Base-by-base conservation (phyloP, 2,797 vertebrate species). In the Onychomys arenicola region DNA sequence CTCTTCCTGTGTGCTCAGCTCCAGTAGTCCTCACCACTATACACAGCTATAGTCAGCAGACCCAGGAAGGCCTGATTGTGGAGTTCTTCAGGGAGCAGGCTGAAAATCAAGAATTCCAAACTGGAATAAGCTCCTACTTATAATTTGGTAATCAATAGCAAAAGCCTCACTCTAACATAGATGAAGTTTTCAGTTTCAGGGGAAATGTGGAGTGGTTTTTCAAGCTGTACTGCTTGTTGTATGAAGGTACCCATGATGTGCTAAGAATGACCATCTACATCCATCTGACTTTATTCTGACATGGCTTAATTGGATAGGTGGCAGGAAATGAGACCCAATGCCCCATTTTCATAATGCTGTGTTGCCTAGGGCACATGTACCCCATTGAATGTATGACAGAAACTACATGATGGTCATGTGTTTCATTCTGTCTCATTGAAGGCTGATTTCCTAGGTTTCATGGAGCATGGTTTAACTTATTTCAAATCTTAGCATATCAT, bases 161-260 rank as follows among this genome's bases (percentile, higher is more conserved):
- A 82, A 81, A 76, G 49, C 57, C 6, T 40, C 34, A 0, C n/a
- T 73, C 57, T 14, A 76, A 4, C 7, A 0, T 9, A 43, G 43
- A 17, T 0, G 23, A 73, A 69, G 17, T 85, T 21, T 93, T 88
- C 10, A n/a, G 76, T 82, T 78, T 95, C 82, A 46, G 29, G 80
- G 65, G 65, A 88, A 91, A 92, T 82, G 34, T 12, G 29, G 32
- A 52, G 14, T 71, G 57, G 57, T 89, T 87, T 59, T 95, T 81
- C 55, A 76, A 71, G 12, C 89, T 32, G 5, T 37, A 13, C 17
- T 27, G 27, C 4, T 52, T 84, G 91, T 73, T 90, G 40, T 71
- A 55, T 46, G 46, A 93, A 67, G 29, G 40, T 73, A 40, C 23
- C 0, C 27, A 29, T 61, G n/a, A 78, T 88, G 73, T 81, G 76